These are phyloP conservation scores for Penaeus chinensis DNA, from an alignment of 1,140 invertebrate genomes.

Conservation along the genomic window DNA sequence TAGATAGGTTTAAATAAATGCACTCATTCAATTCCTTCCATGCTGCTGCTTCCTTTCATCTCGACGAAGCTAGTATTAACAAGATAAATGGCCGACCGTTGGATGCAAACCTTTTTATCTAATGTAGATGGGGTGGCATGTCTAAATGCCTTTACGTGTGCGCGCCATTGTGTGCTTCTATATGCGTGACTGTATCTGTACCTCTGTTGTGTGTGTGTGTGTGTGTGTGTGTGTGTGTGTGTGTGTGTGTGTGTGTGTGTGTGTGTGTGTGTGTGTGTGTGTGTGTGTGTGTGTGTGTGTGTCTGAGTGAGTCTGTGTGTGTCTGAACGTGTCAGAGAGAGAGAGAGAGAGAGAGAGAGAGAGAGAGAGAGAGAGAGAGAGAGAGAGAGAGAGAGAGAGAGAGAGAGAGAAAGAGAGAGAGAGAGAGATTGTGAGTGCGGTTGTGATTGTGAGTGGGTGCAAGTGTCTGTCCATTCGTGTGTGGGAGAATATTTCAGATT, in stretches of 20 bases:
- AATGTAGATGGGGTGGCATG: not conserved
- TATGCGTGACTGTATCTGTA: constrained; percentile 11
- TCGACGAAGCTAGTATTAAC: no score
- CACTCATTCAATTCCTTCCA: not conserved
- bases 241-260: constrained; percentile 36
- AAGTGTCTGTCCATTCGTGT: not conserved
- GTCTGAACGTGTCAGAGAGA: not conserved
- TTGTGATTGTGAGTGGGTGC: not conserved
- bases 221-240: constrained; percentile 5
- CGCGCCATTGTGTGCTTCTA: constrained; percentile 12
- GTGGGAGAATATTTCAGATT: not conserved
- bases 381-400: constrained; percentile 26
- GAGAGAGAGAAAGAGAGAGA: constrained; percentile 29
- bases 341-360: constrained; percentile 18
- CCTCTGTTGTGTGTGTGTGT: constrained; percentile 37
- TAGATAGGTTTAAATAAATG: not conserved
- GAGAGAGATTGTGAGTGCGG: not conserved
- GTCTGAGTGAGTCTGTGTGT: not conserved
- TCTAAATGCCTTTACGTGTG: not conserved
- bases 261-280: constrained; percentile 21
- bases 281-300: not conserved
- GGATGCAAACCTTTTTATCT: no score
- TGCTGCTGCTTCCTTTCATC: no score
- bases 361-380: constrained; percentile 37
- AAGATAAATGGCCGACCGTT: no score